Base-by-base conservation (phyloP, 2,888 invertebrate species). In the Yponomeuta sedellus region DNA sequence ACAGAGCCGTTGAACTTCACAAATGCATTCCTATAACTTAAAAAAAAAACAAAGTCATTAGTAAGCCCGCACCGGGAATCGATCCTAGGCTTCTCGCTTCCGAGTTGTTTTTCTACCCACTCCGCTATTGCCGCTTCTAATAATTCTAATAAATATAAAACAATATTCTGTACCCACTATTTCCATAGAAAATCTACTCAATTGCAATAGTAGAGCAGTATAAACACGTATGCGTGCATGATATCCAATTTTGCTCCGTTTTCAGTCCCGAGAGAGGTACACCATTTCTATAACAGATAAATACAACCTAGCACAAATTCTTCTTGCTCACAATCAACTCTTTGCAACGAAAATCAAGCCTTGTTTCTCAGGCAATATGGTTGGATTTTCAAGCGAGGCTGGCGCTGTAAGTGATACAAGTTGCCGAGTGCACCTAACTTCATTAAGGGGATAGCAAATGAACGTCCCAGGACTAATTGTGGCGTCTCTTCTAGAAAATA, bases 401-500 rank as follows among this genome's bases (percentile, higher is more conserved):
- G 59, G 22, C 19, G 6, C 10, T 25, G 12, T 59, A 52, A 52
- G 44, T 16, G 44, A 22, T 59, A 22, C 59, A 59, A 25, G 62
- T n/a, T n/a, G 62, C 16, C 19, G 62, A 34, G 19, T 16, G 19
- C n/a, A 62, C 62, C 19, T 62, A 62, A 62, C 34, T 62, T 62
- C 39, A 39, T 62, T 62, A 62, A 25, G 39, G 19, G 62, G 62
- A 39, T 62, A 62, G 34, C 62, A 62, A 62, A 62, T 39, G 62
- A 39, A 34, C 28, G 62, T 62, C 62, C 62, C 62, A 16, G 62
- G 11, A 34, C 62, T 62, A 62, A 62, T 62, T 62, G 62, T 62
- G 34, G 44, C 19, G 19, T 62, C 62, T 39, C 62, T 62, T 62
- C 40, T 62, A 62, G 62, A 62, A 62, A 62, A 62, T 62, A 62